A percentile compares a stretch with the other conserved stretches of the same genome.
Evolutionary conservation across 2,113 vertebrate species (phyloP).

Genomic region (Malurus melanocephalus): DNA sequence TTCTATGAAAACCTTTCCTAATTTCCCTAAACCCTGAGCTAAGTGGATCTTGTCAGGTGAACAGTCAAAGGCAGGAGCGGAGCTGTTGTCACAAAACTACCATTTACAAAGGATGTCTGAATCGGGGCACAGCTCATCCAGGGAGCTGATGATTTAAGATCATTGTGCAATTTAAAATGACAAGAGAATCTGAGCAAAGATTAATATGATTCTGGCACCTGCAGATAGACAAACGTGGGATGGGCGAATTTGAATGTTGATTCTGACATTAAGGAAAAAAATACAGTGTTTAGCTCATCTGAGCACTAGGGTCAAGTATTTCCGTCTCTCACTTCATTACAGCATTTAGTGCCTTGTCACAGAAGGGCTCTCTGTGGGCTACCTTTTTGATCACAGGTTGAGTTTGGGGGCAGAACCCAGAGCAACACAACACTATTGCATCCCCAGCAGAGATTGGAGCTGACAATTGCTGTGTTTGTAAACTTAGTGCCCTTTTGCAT

Average conservation of each 20-base stretch:
- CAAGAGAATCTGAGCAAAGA: background rate
- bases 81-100: background rate
- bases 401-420: background rate
- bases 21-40: background rate
- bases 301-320: background rate
- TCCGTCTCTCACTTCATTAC: background rate
- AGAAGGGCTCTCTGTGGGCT: background rate
- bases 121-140: background rate
- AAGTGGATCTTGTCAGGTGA: background rate
- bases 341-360: background rate
- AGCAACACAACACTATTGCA: background rate
- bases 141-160: background rate
- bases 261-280: background rate
- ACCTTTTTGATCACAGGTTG: background rate
- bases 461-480: background rate
- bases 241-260: background rate
- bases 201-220: background rate
- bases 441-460: background rate
- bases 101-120: background rate
- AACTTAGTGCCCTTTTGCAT: background rate
- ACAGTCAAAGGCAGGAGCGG: background rate
- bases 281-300: background rate
- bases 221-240: background rate
- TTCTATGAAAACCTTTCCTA: background rate
- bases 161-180: background rate